Evolutionary conservation across 2,797 vertebrate genomes (phyloP), one percentile per base, ranked within the genome.

Genomic region (Rallus crepitans): DNA sequence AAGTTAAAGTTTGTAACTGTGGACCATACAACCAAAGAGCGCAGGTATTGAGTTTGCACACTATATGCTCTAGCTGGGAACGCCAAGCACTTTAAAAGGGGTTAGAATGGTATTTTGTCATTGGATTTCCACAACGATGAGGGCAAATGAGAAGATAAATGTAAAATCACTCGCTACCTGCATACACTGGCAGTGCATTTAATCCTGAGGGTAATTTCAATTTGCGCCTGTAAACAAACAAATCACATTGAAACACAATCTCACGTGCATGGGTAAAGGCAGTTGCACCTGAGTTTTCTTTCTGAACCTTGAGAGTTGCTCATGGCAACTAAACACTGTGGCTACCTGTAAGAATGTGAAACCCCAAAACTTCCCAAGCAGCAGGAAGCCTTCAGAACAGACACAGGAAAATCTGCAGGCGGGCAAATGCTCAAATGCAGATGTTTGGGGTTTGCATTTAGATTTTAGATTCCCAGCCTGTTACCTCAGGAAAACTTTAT

Each of bases 221-320:
- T 77, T 89, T 91, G 61, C 83, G 82, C 84, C 91, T 95, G 70
- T 40, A 94, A 95, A 89, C 87, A 95, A 95, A 90, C 80, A 85
- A 59, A 96, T 78, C 61, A 78, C 69, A 42, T 28, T 63, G 77
- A 95, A 91, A 81, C 77, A 68, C 85, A 90, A 55, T 68, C 63
- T 93, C 70, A 65, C 17, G 30, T 0, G 0, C 17, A 28, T 2
- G 30, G 48, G 66, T 56, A 37, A 75, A 76, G 52, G 64, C 25
- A 88, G 59, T 17, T 61, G 61, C 30, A 60, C 56, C n/a, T 71
- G 73, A 84, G 42, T 68, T 69, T 83, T 76, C 53, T 68, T 83
- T 76, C 53, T 68, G 15, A 33, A 56, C 39, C 17, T 55, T 16
- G 4, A 28, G 66, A 69, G 12, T 33, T 59, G 75, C 28, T 60